These are phyloP conservation scores for Coremacera marginata DNA, from an alignment of 2,888 invertebrate genomes.

Conservation along the genomic window DNA sequence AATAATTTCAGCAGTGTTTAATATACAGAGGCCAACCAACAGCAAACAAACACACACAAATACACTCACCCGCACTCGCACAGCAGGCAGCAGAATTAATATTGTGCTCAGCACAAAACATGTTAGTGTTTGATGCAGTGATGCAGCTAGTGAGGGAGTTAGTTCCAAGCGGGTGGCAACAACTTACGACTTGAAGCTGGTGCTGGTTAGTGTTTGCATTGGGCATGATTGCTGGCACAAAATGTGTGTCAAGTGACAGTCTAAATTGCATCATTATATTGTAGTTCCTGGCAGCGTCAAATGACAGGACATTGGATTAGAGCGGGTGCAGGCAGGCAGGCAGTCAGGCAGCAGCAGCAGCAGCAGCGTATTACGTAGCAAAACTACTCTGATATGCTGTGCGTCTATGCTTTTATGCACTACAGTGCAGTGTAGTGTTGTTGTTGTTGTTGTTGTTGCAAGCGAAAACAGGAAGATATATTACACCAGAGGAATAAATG, in stretches of 20 bases:
- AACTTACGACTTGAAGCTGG: background rate
- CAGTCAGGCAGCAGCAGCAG: background rate
- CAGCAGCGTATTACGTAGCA: background rate
- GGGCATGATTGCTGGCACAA: background rate
- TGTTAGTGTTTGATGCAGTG: background rate
- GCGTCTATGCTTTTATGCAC: too few relatives aligned
- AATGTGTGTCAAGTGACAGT: conserved; percentile 20
- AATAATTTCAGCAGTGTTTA: too few relatives aligned
- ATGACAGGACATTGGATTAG: conserved; percentile 17
- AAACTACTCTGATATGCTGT: too few relatives aligned
- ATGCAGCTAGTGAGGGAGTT: background rate
- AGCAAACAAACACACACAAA: background rate
- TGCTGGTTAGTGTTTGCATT: background rate
- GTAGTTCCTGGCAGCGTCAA: conserved; percentile 3
- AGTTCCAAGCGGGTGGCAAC: background rate
- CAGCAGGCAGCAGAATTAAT: background rate
- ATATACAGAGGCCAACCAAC: background rate
- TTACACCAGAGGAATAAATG: background rate
- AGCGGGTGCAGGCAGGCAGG: background rate
- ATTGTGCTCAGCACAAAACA: background rate
- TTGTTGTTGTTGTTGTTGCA: background rate
- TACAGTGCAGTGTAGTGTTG: background rate
- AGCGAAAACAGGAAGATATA: conserved; percentile 14
- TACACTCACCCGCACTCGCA: background rate
- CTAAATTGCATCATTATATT: conserved; percentile 26